These are phyloP conservation scores for Streptopelia turtur DNA, from an alignment of 2,797 vertebrate species.

Conservation along the genomic window DNA sequence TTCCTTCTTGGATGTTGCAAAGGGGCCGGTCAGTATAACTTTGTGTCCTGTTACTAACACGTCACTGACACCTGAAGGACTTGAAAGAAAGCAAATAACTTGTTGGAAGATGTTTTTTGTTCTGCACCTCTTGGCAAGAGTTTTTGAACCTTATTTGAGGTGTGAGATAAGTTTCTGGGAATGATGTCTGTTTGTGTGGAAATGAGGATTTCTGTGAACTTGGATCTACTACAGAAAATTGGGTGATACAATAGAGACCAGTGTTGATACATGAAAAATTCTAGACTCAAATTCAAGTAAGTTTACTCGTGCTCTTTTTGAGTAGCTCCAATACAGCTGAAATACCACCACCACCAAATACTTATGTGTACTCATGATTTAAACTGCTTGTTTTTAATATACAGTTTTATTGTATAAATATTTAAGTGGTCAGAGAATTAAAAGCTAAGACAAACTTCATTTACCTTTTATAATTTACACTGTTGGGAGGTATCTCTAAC, in stretches of 20 bases:
- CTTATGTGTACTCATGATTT: neutral
- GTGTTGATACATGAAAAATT: neutral
- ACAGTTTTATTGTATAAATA: neutral
- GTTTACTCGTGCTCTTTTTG: neutral
- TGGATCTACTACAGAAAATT: neutral
- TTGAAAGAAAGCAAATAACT: neutral
- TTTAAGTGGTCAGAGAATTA: neutral
- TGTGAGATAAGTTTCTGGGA: neutral
- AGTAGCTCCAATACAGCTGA: neutral
- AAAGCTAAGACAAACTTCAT: neutral
- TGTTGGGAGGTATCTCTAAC: neutral
- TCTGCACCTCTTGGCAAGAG: neutral
- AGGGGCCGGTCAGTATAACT: neutral
- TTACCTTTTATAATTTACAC: neutral
- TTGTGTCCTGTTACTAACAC: neutral
- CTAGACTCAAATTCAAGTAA: neutral
- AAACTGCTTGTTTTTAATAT: neutral
- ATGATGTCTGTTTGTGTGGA: neutral
- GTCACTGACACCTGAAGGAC: conserved; percentile 16
- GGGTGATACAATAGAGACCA: neutral
- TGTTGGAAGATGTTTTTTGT: neutral
- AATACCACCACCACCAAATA: neutral
- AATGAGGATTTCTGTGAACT: neutral
- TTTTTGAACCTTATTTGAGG: neutral
- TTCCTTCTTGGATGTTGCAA: conserved; percentile 15